Evolutionary conservation across 2,113 vertebrate genomes (phyloP).

Genomic region (Ranitomeya variabilis): DNA sequence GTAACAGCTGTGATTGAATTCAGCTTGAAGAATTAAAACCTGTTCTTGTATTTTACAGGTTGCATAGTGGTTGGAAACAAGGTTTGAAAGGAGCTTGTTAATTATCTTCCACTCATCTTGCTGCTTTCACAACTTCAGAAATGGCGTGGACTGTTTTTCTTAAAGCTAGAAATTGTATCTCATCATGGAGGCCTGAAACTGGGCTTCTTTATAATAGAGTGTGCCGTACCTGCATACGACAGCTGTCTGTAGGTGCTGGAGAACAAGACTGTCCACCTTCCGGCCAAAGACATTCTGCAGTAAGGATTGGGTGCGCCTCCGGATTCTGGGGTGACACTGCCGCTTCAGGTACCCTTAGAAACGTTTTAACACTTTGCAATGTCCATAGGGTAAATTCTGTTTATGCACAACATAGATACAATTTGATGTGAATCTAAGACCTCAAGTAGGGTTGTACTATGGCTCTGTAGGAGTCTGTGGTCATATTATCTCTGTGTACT

Average conservation of each 20-base stretch:
- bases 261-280: constrained; percentile 34
- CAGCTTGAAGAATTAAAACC: neutral
- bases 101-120: neutral
- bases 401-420: neutral
- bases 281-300: constrained; percentile 31
- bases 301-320: constrained; percentile 79
- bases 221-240: constrained; percentile 3
- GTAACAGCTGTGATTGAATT: neutral
- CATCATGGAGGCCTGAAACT: neutral
- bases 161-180: neutral
- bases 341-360: constrained; percentile 69
- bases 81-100: neutral
- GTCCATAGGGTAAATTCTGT: too few relatives aligned
- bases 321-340: constrained; percentile 82
- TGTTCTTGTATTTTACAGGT: constrained; percentile 6
- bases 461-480: too few relatives aligned
- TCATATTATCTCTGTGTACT: too few relatives aligned
- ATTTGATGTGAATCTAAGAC: neutral
- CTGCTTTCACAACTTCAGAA: neutral
- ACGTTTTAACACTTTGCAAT: neutral
- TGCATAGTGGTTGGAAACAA: neutral
- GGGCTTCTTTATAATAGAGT: neutral
- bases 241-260: constrained; percentile 4
- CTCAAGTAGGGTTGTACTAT: too few relatives aligned
- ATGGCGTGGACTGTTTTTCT: constrained; percentile 48